Evolutionary conservation across 2,113 vertebrate species (phyloP).

Genomic region (Sinocyclocheilus anophthalmus): DNA sequence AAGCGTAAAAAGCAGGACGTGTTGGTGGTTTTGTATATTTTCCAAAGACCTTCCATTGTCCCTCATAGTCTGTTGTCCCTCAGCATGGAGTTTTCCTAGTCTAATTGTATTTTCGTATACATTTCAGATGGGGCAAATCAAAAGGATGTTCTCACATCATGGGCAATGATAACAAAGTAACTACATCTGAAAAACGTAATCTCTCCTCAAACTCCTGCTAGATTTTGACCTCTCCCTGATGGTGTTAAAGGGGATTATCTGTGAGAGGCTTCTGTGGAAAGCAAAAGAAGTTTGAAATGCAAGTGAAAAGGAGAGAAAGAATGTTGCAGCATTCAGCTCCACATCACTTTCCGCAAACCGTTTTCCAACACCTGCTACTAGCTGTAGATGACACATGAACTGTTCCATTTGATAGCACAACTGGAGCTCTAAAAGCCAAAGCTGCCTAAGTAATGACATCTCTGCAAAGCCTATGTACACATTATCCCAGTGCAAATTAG

Average conservation of each 20-base stretch:
- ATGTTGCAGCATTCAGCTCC: slow-evolving; percentile 53
- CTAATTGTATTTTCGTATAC: slow-evolving; percentile 49
- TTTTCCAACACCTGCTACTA: slow-evolving; percentile 50
- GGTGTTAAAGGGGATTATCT: slow-evolving; percentile 9
- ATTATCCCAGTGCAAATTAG: slow-evolving; percentile 61
- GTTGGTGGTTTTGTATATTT: not conserved
- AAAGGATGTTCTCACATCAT: not conserved
- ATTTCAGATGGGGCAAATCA: not conserved
- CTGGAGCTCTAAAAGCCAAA: slow-evolving; percentile 43
- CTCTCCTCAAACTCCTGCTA: slow-evolving; percentile 53
- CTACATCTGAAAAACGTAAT: slow-evolving; percentile 22
- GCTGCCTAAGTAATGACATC: slow-evolving; percentile 60
- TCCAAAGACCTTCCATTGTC: not conserved
- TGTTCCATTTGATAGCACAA: slow-evolving; percentile 56
- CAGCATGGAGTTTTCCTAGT: slow-evolving; percentile 58
- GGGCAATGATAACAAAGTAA: not conserved
- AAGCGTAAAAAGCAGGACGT: slow-evolving; percentile 28
- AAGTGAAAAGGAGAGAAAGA: slow-evolving; percentile 36
- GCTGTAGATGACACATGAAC: slow-evolving; percentile 57
- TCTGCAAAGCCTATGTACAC: slow-evolving; percentile 47
- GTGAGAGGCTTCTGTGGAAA: slow-evolving; percentile 11
- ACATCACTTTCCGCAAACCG: slow-evolving; percentile 61
- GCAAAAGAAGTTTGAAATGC: slow-evolving; percentile 66
- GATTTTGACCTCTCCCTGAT: slow-evolving; percentile 7
- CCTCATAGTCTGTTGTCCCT: slow-evolving; percentile 10